These are phyloP conservation scores for Triops cancriformis DNA, from an alignment of 1,140 invertebrate species.

Conservation along the genomic window DNA sequence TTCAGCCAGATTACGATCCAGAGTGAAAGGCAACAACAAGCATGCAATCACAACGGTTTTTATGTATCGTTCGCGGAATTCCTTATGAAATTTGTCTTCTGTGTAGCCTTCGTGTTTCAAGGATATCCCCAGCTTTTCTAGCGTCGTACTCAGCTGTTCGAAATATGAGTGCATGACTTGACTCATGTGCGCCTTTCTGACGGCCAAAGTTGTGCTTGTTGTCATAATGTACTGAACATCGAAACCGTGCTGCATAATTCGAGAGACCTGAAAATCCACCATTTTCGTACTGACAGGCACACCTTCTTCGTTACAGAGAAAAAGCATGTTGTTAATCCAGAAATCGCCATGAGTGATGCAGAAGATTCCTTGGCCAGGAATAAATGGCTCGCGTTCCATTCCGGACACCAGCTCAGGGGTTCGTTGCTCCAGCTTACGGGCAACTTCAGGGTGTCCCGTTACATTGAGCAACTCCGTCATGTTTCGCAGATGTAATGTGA, in stretches of 20 bases:
- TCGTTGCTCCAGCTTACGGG: background rate
- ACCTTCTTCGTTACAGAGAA: conserved; percentile 21
- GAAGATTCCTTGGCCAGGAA: background rate
- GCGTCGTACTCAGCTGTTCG: background rate
- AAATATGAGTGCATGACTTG: background rate
- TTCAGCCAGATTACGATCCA: background rate
- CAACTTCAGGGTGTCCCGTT: background rate
- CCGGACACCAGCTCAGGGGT: background rate
- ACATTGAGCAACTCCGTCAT: background rate
- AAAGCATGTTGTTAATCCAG: conserved; percentile 29
- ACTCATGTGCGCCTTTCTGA: background rate
- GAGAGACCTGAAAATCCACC: conserved; percentile 24
- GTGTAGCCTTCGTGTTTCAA: background rate
- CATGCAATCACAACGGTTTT: background rate
- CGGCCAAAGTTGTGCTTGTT: background rate
- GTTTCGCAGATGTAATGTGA: background rate
- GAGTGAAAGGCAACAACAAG: background rate
- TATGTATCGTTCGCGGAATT: background rate
- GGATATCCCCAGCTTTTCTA: background rate
- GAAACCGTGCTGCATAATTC: conserved; percentile 18
- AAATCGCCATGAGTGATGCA: conserved; percentile 25
- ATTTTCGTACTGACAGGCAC: background rate
- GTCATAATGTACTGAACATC: conserved; percentile 26
- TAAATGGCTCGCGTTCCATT: background rate
- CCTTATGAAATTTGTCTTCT: background rate